phyloP scores from a whole-genome alignment of 1,140 invertebrate species.

The Drosophila arizonae region DNA sequence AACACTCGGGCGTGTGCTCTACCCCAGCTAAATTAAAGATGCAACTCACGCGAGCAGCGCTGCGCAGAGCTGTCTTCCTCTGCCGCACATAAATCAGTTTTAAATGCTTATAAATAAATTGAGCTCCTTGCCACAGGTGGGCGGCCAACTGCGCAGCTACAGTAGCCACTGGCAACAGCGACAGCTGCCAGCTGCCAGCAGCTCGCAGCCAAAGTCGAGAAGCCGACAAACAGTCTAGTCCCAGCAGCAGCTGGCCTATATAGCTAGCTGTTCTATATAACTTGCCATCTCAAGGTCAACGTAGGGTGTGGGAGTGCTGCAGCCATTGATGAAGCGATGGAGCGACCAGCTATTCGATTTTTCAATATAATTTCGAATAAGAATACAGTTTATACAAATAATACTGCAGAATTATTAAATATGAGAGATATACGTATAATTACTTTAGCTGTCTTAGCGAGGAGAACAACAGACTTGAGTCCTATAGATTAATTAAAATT shows the following conservation, averaged over 20 bases:
- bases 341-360: no score
- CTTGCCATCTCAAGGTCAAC: conserved; percentile 7
- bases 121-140: conserved; percentile 46
- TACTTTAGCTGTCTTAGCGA: no score
- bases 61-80: conserved; percentile 37
- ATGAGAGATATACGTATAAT: no score
- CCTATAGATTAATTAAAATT: no score
- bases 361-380: no score
- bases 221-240: conserved; percentile 6
- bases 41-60: conserved; percentile 55
- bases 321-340: no score
- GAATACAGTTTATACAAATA: no score
- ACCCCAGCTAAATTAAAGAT: conserved; percentile 71
- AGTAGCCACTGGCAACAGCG: conserved; percentile 24
- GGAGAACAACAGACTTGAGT: no score
- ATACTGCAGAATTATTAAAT: no score
- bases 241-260: neutral
- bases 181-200: neutral
- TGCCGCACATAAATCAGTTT: conserved; percentile 75
- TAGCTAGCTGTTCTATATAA: neutral
- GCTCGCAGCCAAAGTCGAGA: neutral
- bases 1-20: conserved; percentile 27
- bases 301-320: no score
- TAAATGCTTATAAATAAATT: conserved; percentile 80
- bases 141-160: conserved; percentile 10